These are phyloP conservation scores for Drosophila dives DNA, from an alignment of 2,888 invertebrate species.

Conservation along the genomic window DNA sequence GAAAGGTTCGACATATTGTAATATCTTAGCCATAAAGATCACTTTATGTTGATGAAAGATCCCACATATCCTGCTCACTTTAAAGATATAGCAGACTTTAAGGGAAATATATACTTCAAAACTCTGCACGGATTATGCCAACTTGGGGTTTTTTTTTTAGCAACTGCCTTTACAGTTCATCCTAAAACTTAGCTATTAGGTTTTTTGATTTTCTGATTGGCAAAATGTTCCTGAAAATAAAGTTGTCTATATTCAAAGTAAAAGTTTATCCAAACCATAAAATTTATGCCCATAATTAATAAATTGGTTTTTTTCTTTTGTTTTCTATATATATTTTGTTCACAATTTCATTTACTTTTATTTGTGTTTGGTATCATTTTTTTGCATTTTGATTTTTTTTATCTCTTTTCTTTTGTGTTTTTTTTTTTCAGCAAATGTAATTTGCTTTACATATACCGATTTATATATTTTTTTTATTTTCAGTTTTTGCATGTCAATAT, in stretches of 20 bases:
- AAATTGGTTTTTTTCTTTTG: slow-evolving; percentile 43
- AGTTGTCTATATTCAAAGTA: background rate
- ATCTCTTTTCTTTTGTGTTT: slow-evolving; percentile 10
- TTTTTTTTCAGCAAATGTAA: slow-evolving; percentile 59
- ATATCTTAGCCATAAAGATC: background rate
- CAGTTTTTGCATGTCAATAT: slow-evolving; percentile 12
- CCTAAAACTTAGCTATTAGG: background rate
- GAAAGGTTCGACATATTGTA: background rate
- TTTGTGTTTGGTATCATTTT: slow-evolving; percentile 9
- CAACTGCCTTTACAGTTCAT: background rate
- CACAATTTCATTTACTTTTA: slow-evolving; percentile 49
- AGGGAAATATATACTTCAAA: background rate
- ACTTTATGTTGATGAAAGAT: background rate
- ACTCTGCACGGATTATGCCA: background rate
- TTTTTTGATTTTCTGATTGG: background rate
- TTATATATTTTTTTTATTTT: slow-evolving; percentile 20
- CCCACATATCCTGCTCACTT: background rate
- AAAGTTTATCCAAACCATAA: slow-evolving; percentile 3
- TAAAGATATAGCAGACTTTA: background rate
- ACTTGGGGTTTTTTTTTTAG: background rate
- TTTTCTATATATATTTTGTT: slow-evolving; percentile 59
- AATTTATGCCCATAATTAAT: background rate
- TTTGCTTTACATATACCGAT: slow-evolving; percentile 56
- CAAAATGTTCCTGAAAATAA: background rate
- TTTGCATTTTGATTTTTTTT: slow-evolving; percentile 7